Evolutionary conservation across 2,888 invertebrate genomes (phyloP).

Genomic region (Epirrhoe alternata): DNA sequence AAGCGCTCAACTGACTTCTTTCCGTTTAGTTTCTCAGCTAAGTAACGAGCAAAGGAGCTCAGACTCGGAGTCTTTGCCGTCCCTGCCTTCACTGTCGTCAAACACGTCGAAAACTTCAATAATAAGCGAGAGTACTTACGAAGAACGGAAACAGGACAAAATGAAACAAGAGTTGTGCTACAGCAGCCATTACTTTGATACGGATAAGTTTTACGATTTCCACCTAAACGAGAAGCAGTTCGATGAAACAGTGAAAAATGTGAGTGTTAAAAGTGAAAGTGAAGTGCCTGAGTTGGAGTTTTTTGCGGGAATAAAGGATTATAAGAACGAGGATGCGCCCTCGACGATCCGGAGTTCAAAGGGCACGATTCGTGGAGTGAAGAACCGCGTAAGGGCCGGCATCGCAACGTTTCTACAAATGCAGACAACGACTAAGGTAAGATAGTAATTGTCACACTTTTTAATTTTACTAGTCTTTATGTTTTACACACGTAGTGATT

Average conservation of each 20-base stretch:
- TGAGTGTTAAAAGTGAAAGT: slow-evolving; percentile 76
- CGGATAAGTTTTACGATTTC: slow-evolving; percentile 93
- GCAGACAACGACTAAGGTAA: slow-evolving; percentile 92
- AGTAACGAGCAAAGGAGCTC: slow-evolving; percentile 70
- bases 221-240: slow-evolving; percentile 90
- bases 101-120: slow-evolving; percentile 73
- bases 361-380: slow-evolving; percentile 97
- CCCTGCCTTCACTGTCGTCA: slow-evolving; percentile 34
- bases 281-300: slow-evolving; percentile 86
- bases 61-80: slow-evolving; percentile 63
- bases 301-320: slow-evolving; percentile 93
- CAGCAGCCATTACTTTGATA: slow-evolving; percentile 87
- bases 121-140: slow-evolving; percentile 88
- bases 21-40: slow-evolving; percentile 81
- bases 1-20: slow-evolving; percentile 81
- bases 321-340: slow-evolving; percentile 86
- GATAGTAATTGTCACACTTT: slow-evolving; percentile 53
- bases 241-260: slow-evolving; percentile 79
- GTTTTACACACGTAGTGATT: slow-evolving; percentile 73
- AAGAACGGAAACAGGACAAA: slow-evolving; percentile 85
- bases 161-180: slow-evolving; percentile 76
- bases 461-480: slow-evolving; percentile 56
- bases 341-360: slow-evolving; percentile 95
- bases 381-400: slow-evolving; percentile 96
- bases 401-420: slow-evolving; percentile 97